These are phyloP conservation scores for Drosophila funebris DNA, from an alignment of 1,140 invertebrate species.

Conservation along the genomic window DNA sequence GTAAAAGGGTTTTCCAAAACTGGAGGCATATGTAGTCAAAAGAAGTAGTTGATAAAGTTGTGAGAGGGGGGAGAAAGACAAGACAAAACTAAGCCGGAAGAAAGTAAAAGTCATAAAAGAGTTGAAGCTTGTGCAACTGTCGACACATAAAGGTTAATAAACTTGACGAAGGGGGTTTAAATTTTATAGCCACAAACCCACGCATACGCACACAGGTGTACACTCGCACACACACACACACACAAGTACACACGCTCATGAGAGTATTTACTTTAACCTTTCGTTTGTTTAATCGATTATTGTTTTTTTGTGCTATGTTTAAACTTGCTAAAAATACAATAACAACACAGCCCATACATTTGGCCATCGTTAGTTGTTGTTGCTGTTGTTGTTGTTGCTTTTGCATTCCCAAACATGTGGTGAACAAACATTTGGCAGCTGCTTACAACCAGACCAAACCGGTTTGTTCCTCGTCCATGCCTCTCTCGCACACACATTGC, in stretches of 20 bases:
- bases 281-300: constrained; percentile 79
- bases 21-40: too few relatives aligned
- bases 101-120: constrained; percentile 60
- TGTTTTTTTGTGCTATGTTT: constrained; percentile 25
- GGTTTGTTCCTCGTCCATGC: constrained; percentile 14
- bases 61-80: not conserved
- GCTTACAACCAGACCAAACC: constrained; percentile 32
- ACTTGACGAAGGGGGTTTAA: constrained; percentile 36
- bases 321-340: constrained; percentile 75
- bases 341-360: constrained; percentile 9
- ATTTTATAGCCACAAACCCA: constrained; percentile 21
- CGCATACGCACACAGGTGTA: not conserved
- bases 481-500: constrained; percentile 11
- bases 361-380: constrained; percentile 6
- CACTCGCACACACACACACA: not conserved
- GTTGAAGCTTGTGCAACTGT: constrained; percentile 33
- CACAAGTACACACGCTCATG: not conserved
- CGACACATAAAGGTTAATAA: constrained; percentile 66
- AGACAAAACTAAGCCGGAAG: constrained; percentile 39
- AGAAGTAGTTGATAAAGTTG: too few relatives aligned
- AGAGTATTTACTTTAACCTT: constrained; percentile 65
- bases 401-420: constrained; percentile 36
- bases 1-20: too few relatives aligned
- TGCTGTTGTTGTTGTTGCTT: constrained; percentile 13
- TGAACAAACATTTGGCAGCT: constrained; percentile 50